phyloP scores from a whole-genome alignment of 2,888 invertebrate genomes.

The Neoitamus cyanurus region DNA sequence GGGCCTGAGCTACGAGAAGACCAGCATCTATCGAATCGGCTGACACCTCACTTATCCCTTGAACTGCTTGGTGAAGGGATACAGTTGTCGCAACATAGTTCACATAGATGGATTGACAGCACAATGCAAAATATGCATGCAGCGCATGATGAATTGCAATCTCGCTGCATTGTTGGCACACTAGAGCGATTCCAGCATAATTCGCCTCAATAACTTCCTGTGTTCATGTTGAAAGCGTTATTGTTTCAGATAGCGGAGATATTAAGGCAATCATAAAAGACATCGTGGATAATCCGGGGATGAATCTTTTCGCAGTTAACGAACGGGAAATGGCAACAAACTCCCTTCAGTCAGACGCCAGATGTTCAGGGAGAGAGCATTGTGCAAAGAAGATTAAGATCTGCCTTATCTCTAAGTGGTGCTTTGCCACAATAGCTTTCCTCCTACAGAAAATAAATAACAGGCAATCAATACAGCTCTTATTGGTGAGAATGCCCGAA shows the following conservation, averaged over 20 bases:
- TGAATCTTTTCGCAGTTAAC: background rate
- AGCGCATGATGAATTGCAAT: background rate
- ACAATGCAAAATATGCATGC: background rate
- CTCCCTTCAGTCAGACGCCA: background rate
- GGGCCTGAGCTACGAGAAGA: background rate
- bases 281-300: background rate
- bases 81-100: background rate
- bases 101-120: background rate
- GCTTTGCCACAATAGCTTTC: background rate
- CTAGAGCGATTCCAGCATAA: background rate
- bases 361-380: background rate
- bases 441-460: background rate
- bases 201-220: background rate
- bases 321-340: background rate
- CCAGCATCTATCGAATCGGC: background rate
- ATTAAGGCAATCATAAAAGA: background rate
- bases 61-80: background rate
- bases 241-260: background rate
- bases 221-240: background rate
- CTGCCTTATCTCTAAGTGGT: conserved; percentile 23
- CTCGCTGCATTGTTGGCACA: background rate
- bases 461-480: conserved; percentile 13
- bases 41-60: background rate
- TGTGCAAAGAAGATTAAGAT: conserved; percentile 14
- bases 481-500: background rate